These are phyloP conservation scores for Epiblema foenella DNA, from an alignment of 2,888 invertebrate species.

Conservation along the genomic window DNA sequence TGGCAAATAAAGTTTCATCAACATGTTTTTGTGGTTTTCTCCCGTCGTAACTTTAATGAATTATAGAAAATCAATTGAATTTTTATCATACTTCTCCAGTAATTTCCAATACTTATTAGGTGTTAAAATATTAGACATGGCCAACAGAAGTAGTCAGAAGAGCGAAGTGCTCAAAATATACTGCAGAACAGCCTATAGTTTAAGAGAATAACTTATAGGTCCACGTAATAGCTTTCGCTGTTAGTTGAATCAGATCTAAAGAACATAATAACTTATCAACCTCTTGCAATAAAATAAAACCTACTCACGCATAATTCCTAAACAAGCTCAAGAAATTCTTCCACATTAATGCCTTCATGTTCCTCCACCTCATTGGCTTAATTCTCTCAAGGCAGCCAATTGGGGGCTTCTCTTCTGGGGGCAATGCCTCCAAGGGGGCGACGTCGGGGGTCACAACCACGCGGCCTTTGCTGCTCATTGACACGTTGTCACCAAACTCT, in stretches of 20 bases:
- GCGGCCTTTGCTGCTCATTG: conserved; percentile 89
- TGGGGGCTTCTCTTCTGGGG: conserved; percentile 87
- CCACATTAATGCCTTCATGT: conserved; percentile 93
- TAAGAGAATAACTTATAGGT: too few species aligned
- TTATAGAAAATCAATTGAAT: not conserved
- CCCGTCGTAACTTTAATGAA: too few species aligned
- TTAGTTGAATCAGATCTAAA: too few species aligned
- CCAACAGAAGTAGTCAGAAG: not conserved
- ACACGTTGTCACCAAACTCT: conserved; percentile 94
- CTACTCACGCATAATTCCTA: conserved; percentile 90
- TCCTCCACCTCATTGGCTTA: conserved; percentile 87
- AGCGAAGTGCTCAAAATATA: not conserved
- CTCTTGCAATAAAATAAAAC: not conserved
- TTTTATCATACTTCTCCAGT: not conserved
- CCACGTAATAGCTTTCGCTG: too few species aligned
- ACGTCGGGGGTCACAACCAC: conserved; percentile 86
- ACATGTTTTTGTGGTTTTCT: too few species aligned
- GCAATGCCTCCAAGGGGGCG: conserved; percentile 85
- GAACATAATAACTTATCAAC: too few species aligned
- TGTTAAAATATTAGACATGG: not conserved
- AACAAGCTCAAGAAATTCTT: conserved; percentile 95
- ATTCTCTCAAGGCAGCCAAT: conserved; percentile 83
- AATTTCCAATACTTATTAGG: not conserved
- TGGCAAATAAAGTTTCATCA: too few species aligned
- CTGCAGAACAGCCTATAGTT: not conserved